Conservation (phyloP, 2,888 invertebrate species). For the Cheilosia pagana region DNA sequence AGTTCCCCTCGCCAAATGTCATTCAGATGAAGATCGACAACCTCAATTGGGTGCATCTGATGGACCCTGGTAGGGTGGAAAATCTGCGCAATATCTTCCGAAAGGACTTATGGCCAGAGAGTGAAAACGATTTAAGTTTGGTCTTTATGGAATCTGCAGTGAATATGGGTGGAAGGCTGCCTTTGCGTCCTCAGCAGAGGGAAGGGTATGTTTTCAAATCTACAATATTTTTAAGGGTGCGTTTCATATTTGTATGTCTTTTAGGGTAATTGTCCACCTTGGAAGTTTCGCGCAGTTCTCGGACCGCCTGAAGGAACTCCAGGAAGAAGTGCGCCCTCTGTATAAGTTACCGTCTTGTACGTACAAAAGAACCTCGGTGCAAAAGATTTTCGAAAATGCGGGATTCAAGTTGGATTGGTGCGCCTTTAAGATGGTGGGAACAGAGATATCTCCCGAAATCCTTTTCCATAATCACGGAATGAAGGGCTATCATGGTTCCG, state of each 20-base stretch:
- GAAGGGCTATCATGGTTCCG: constrained; percentile 77
- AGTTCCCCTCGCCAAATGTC: constrained; percentile 89
- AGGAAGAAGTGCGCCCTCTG: constrained; percentile 92
- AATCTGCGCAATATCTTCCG: constrained; percentile 91
- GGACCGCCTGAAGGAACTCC: constrained; percentile 81
- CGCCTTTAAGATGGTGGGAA: constrained; percentile 90
- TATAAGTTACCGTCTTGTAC: constrained; percentile 92
- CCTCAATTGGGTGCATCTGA: constrained; percentile 93
- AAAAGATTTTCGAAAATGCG: constrained; percentile 91
- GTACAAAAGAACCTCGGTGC: constrained; percentile 93
- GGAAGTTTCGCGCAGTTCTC: constrained; percentile 92
- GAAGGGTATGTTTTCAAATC: constrained; percentile 88
- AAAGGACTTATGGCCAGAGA: constrained; percentile 91
- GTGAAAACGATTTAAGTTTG: constrained; percentile 89
- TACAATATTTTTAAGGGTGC: background rate
- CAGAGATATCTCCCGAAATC: constrained; percentile 81
- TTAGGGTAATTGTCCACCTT: constrained; percentile 90
- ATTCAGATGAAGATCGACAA: constrained; percentile 95
- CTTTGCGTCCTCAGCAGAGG: constrained; percentile 91
- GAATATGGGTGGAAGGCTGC: constrained; percentile 92
- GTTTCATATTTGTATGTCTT: background rate
- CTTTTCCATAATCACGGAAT: constrained; percentile 81
- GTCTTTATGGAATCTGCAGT: constrained; percentile 94
- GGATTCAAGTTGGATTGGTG: constrained; percentile 95
- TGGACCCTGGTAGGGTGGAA: constrained; percentile 89